These are phyloP conservation scores for Hofmannophila pseudospretella DNA, from an alignment of 2,888 invertebrate genomes.

Conservation along the genomic window DNA sequence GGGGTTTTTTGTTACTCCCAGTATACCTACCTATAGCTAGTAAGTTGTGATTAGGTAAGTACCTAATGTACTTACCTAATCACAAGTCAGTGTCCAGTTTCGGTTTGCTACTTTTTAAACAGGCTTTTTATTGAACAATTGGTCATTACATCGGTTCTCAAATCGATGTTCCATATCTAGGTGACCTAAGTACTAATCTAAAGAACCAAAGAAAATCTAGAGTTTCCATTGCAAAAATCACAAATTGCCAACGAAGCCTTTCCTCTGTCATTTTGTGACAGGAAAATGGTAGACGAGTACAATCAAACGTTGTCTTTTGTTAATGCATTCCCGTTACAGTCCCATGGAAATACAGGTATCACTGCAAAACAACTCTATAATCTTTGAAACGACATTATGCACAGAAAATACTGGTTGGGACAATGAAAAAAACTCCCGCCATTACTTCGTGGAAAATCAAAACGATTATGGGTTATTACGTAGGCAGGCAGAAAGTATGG, in stretches of 20 bases:
- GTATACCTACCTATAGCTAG: too few species aligned
- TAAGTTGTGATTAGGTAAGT: too few species aligned
- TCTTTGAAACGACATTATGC: constrained; percentile 56
- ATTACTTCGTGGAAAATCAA: constrained; percentile 59
- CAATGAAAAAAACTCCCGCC: constrained; percentile 55
- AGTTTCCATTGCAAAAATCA: constrained; percentile 7
- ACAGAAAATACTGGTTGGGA: constrained; percentile 57
- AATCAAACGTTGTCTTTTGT: constrained; percentile 54
- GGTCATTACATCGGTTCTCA: too few species aligned
- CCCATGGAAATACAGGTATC: constrained; percentile 58
- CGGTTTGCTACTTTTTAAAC: too few species aligned
- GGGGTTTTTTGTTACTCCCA: too few species aligned
- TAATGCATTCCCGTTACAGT: constrained; percentile 52
- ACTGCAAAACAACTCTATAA: constrained; percentile 53
- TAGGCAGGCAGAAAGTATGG: constrained; percentile 24
- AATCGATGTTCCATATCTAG: too few species aligned
- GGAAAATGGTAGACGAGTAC: constrained; percentile 41
- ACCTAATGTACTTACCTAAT: too few species aligned
- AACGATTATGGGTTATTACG: constrained; percentile 50
- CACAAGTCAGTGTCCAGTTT: too few species aligned
- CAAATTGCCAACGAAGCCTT: constrained; percentile 28
- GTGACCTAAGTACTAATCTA: background rate
- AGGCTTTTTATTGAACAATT: too few species aligned
- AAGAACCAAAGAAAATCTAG: background rate
- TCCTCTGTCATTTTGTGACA: constrained; percentile 49